A percentile compares a stretch with the other conserved stretches of the same genome.
These are phyloP conservation scores for Andrena dorsata DNA, from an alignment of 2,888 invertebrate species.

Conservation along the genomic window DNA sequence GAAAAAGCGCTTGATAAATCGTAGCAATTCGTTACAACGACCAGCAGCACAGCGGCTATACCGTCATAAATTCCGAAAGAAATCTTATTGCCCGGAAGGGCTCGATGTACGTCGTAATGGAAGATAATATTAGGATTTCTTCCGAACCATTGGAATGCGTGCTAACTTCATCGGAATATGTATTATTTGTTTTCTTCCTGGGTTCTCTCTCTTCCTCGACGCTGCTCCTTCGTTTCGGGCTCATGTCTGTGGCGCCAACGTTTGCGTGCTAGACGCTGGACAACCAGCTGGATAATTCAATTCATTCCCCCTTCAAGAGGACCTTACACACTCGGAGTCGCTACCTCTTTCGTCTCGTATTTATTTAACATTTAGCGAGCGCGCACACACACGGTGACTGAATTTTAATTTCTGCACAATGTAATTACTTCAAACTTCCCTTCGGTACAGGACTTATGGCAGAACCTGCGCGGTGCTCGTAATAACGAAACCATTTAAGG, in stretches of 20 bases:
- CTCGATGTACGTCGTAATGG: slow-evolving; percentile 71
- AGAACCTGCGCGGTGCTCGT: neutral
- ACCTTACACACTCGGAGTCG: neutral
- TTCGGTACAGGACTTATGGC: too few relatives aligned
- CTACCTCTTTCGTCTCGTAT: slow-evolving; percentile 1
- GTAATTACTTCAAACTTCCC: neutral
- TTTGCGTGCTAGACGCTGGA: neutral
- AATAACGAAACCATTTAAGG: neutral
- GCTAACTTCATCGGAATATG: slow-evolving; percentile 64
- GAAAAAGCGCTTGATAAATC: slow-evolving; percentile 69
- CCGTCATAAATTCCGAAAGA: slow-evolving; percentile 67
- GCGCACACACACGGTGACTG: neutral
- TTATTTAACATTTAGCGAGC: neutral
- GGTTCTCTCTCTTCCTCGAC: neutral
- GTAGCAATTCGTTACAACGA: slow-evolving; percentile 63
- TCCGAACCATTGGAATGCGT: slow-evolving; percentile 55
- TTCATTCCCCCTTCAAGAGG: neutral
- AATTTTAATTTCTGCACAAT: neutral
- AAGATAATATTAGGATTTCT: slow-evolving; percentile 72
- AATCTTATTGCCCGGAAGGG: slow-evolving; percentile 73
- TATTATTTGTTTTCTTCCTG: slow-evolving; percentile 24
- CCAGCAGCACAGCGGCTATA: slow-evolving; percentile 47
- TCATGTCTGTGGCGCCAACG: slow-evolving; percentile 46
- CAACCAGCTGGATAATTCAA: neutral
- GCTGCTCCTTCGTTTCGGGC: slow-evolving; percentile 34